Evolutionary conservation across 2,888 invertebrate species (phyloP).

Genomic region (Macrosoma leucophasiata): DNA sequence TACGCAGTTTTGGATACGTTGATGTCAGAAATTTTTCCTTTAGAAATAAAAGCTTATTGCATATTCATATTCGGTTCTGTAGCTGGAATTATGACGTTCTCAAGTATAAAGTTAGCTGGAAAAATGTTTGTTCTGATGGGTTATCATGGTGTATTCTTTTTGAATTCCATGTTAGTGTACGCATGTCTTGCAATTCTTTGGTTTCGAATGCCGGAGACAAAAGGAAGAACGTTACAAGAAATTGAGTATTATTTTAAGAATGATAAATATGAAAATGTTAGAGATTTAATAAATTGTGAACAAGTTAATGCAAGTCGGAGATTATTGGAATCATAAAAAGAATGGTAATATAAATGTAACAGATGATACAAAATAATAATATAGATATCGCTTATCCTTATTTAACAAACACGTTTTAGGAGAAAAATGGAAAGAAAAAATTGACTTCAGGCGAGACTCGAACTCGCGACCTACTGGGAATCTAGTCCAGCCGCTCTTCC

Average conservation of each 20-base stretch:
- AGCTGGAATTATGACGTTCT: constrained; percentile 22
- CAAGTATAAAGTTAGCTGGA: constrained; percentile 23
- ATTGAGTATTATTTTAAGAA: constrained; percentile 28
- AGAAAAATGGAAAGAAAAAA: no score
- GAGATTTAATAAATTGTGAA: no score
- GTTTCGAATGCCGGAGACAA: constrained; percentile 30
- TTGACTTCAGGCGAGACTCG: no score
- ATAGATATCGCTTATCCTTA: no score
- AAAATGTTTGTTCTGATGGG: constrained; percentile 24
- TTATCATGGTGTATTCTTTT: constrained; percentile 28
- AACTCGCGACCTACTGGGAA: no score
- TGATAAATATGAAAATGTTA: no score
- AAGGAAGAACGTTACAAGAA: constrained; percentile 29
- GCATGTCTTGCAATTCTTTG: constrained; percentile 26
- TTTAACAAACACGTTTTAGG: no score
- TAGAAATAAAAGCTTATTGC: constrained; percentile 27
- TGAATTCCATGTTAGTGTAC: constrained; percentile 21
- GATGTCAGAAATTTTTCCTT: constrained; percentile 27
- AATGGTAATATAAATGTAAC: no score
- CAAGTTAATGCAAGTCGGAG: no score
- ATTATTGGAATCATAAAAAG: no score
- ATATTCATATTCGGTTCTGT: constrained; percentile 20
- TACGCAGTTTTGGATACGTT: constrained; percentile 28
- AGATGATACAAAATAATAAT: no score
- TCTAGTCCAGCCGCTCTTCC: no score